A percentile compares a stretch with the other conserved stretches of the same genome.
Evolutionary conservation across 2,113 vertebrate genomes (phyloP).

Genomic region (Myrmophylax atrothorax): DNA sequence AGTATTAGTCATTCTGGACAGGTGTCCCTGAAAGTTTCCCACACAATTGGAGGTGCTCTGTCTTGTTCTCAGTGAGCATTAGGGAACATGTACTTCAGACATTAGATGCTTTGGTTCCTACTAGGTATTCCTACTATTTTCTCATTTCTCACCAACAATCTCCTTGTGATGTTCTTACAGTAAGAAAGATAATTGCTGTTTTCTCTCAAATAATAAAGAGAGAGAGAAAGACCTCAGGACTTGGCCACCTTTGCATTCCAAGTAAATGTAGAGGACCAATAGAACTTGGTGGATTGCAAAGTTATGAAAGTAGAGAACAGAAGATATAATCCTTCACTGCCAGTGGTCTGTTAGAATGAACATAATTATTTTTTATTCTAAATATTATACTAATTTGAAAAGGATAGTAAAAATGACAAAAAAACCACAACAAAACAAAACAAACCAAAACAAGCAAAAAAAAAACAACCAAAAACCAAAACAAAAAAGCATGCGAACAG

Average conservation of each 20-base stretch:
- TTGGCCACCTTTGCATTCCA: not conserved
- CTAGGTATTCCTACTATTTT: not conserved
- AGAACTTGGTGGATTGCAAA: not conserved
- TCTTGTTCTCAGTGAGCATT: not conserved
- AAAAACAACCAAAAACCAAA: too few relatives aligned
- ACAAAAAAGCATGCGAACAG: rapidly evolving
- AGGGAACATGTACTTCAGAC: not conserved
- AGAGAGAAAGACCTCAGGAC: not conserved
- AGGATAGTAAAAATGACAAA: not conserved
- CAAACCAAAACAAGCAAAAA: not conserved
- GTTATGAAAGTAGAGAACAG: not conserved
- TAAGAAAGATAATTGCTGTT: not conserved
- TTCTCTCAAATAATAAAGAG: not conserved
- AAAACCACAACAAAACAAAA: not conserved
- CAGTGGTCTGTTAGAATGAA: not conserved
- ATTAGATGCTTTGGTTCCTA: not conserved
- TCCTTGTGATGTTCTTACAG: not conserved
- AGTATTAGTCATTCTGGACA: not conserved
- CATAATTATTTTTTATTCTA: not conserved
- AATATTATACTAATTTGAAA: not conserved
- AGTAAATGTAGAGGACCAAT: not conserved
- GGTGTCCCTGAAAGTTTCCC: not conserved
- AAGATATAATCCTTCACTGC: not conserved
- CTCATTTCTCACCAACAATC: not conserved
- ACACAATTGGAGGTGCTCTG: not conserved